These are phyloP conservation scores for Lamellibrachia satsuma DNA, from an alignment of 2,888 invertebrate genomes.

Conservation along the genomic window DNA sequence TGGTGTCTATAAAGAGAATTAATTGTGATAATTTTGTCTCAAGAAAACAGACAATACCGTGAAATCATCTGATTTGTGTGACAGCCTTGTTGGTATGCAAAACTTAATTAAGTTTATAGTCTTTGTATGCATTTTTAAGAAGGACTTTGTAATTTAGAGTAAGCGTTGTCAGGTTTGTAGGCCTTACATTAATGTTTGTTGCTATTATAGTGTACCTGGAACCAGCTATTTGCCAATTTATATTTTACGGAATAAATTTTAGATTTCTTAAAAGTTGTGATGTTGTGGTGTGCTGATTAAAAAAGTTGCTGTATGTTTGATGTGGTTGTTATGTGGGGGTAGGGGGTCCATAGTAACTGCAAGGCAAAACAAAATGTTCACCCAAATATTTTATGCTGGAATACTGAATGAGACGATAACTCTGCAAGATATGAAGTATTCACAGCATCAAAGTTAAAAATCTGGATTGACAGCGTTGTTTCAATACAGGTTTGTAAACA, in stretches of 20 bases:
- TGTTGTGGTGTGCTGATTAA: neutral
- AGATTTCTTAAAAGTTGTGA: neutral
- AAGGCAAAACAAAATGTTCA: neutral
- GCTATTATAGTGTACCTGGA: neutral
- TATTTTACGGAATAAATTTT: neutral
- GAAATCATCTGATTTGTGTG: neutral
- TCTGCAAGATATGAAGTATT: neutral
- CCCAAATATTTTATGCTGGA: neutral
- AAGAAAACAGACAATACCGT: neutral
- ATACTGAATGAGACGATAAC: neutral
- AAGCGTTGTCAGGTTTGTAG: neutral
- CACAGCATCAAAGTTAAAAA: neutral
- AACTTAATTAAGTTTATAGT: neutral
- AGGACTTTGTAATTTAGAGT: neutral
- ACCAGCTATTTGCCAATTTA: neutral
- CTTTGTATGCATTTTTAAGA: neutral
- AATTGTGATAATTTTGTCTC: neutral
- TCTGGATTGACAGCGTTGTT: neutral
- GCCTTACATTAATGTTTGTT: neutral
- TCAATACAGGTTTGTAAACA: neutral
- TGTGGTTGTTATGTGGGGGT: neutral
- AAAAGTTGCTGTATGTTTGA: neutral
- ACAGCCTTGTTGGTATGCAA: neutral
- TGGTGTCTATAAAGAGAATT: neutral
- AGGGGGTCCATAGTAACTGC: neutral